A percentile compares a stretch with the other conserved stretches of the same genome.
These are phyloP conservation scores for Columba livia DNA, from an alignment of 2,113 vertebrate genomes.

Conservation along the genomic window DNA sequence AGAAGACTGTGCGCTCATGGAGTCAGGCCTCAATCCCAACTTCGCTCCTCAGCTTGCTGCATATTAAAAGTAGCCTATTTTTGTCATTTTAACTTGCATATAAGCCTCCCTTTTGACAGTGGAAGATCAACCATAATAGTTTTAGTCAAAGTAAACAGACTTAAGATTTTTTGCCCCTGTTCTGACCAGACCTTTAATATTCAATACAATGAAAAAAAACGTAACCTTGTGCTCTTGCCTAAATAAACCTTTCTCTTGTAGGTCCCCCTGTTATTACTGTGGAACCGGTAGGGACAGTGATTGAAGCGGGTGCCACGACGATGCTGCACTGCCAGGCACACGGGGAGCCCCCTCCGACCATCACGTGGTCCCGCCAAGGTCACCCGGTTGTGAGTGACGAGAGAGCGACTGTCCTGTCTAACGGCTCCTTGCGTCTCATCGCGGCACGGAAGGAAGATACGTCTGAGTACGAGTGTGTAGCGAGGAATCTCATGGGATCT, in stretches of 20 bases:
- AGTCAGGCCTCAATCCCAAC: neutral
- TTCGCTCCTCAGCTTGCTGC: neutral
- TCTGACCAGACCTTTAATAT: neutral
- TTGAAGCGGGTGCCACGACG: slow-evolving; percentile 82
- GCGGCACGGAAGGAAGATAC: slow-evolving; percentile 88
- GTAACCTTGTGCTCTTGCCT: neutral
- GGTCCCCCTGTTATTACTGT: slow-evolving; percentile 85
- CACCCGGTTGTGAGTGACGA: slow-evolving; percentile 72
- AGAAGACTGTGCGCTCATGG: rapidly evolving
- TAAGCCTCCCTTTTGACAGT: neutral
- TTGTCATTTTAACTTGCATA: neutral
- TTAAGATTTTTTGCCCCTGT: rapidly evolving
- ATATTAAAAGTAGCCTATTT: neutral
- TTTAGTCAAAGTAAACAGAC: neutral
- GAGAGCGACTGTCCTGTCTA: slow-evolving; percentile 77
- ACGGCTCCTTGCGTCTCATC: slow-evolving; percentile 83
- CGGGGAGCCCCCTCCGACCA: slow-evolving; percentile 85
- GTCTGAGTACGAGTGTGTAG: slow-evolving; percentile 88
- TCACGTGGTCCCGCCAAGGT: slow-evolving; percentile 86
- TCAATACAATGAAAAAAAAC: neutral
- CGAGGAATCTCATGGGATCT: slow-evolving; percentile 90
- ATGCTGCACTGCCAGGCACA: slow-evolving; percentile 87
- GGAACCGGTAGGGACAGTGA: slow-evolving; percentile 81
- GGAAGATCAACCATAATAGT: neutral
- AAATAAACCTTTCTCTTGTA: slow-evolving; percentile 28